Conservation (phyloP, 2,797 vertebrate genomes). For the Oophaga sylvatica region DNA sequence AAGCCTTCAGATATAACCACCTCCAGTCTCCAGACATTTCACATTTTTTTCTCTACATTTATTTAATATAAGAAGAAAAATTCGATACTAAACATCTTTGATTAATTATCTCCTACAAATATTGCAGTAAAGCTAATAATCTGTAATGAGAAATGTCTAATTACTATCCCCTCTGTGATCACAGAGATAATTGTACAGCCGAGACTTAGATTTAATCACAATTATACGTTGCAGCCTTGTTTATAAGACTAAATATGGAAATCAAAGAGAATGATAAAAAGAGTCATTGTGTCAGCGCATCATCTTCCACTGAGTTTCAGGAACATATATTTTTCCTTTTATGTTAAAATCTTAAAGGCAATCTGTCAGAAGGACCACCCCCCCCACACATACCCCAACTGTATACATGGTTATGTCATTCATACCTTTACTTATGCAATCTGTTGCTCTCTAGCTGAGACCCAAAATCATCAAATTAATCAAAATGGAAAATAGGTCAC, state of each 20-base stretch:
- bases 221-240: not conserved
- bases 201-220: not conserved
- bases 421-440: too few relatives aligned
- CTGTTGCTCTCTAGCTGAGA: too few relatives aligned
- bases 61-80: not conserved
- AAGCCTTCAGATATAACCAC: not conserved
- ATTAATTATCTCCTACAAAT: not conserved
- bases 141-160: not conserved
- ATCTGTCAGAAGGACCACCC: not conserved
- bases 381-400: not conserved
- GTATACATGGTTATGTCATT: not conserved
- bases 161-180: not conserved
- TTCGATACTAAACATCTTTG: not conserved
- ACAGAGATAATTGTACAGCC: not conserved
- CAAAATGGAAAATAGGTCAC: too few relatives aligned
- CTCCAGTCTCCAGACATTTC: not conserved
- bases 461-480: too few relatives aligned
- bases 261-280: not conserved
- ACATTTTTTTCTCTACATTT: not conserved
- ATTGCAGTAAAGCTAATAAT: not conserved
- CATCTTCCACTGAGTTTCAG: not conserved
- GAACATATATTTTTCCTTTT: not conserved
- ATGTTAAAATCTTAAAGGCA: not conserved
- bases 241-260: slow-evolving; percentile 8
- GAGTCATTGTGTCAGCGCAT: not conserved